Conservation (phyloP, 2,113 vertebrate genomes). For the Calypte anna region DNA sequence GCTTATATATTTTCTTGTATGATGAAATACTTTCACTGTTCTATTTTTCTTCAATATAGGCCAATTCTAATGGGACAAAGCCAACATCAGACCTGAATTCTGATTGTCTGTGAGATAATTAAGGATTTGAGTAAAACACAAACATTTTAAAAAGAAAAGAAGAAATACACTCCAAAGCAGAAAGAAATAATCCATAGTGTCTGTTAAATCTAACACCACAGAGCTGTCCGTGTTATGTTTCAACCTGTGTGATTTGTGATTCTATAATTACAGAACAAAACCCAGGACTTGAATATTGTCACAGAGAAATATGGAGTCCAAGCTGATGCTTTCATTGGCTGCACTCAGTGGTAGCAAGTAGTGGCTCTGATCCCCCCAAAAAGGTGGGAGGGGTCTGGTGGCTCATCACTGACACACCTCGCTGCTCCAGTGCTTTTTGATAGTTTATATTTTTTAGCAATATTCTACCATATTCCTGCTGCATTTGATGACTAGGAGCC, state of each 20-base stretch:
- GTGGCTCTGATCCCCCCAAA: background rate
- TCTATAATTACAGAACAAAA: background rate
- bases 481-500: background rate
- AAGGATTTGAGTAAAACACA: background rate
- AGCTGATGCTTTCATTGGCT: background rate
- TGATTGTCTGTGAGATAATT: background rate
- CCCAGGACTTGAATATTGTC: background rate
- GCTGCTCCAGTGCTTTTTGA: background rate
- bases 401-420: background rate
- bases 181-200: background rate
- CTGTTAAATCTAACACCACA: background rate
- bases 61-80: background rate
- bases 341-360: background rate
- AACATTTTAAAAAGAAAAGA: background rate
- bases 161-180: background rate
- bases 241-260: background rate
- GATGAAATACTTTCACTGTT: background rate
- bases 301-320: background rate
- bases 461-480: background rate
- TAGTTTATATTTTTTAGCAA: background rate
- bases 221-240: background rate
- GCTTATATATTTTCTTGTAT: background rate
- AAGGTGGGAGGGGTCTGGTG: background rate
- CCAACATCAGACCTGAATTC: background rate
- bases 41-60: background rate